Percentiles rank a stretch among this genome's conserved stretches.
phyloP scores from a whole-genome alignment of 2,888 invertebrate species.

The Xylota sylvarum region DNA sequence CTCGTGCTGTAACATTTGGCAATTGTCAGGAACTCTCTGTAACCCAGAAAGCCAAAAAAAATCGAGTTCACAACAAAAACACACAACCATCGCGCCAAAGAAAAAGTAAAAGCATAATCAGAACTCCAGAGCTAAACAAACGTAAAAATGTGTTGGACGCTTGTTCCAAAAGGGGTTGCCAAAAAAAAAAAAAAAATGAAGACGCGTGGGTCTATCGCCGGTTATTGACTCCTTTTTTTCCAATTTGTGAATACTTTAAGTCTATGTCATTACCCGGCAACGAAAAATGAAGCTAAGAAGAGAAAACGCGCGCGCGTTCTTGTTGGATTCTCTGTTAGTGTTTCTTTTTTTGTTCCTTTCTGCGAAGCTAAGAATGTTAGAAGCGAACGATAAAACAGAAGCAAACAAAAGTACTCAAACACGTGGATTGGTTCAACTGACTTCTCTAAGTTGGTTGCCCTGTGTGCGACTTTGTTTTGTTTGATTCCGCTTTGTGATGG shows the following conservation, averaged over 20 bases:
- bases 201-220: slow-evolving; percentile 69
- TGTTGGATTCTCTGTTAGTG: neutral
- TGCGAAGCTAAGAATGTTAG: slow-evolving; percentile 6
- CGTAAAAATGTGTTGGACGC: slow-evolving; percentile 11
- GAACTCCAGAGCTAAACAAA: slow-evolving; percentile 38
- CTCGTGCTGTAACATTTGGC: slow-evolving; percentile 8
- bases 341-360: neutral
- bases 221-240: slow-evolving; percentile 57
- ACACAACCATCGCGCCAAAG: neutral
- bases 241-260: neutral
- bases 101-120: slow-evolving; percentile 63
- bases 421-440: slow-evolving; percentile 42
- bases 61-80: slow-evolving; percentile 18
- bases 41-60: slow-evolving; percentile 36
- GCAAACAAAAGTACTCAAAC: slow-evolving; percentile 19
- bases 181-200: slow-evolving; percentile 21
- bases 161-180: slow-evolving; percentile 5
- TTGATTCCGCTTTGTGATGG: slow-evolving; percentile 38
- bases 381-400: slow-evolving; percentile 25
- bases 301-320: slow-evolving; percentile 41
- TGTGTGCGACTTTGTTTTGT: slow-evolving; percentile 59
- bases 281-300: neutral
- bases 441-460: slow-evolving; percentile 67
- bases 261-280: slow-evolving; percentile 38
- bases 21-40: slow-evolving; percentile 31